Evolutionary conservation across 2,797 vertebrate species (phyloP).

Genomic region (Erethizon dorsatum): DNA sequence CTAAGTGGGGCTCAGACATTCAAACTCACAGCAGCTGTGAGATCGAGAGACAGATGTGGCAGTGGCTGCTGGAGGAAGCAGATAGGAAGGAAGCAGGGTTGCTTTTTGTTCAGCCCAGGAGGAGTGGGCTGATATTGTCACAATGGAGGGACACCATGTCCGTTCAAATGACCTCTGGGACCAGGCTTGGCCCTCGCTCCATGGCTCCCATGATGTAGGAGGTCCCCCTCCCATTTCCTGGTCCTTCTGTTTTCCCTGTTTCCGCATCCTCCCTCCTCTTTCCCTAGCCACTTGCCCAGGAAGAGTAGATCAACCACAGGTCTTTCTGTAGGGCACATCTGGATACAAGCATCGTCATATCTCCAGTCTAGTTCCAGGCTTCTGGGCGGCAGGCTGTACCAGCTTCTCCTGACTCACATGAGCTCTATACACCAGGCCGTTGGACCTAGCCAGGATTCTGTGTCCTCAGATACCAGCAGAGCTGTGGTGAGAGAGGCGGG

Average conservation of each 20-base stretch:
- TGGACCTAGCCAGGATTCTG: not conserved
- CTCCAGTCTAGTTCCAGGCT: not conserved
- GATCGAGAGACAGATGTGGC: not conserved
- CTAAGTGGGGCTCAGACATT: not conserved
- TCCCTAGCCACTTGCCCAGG: not conserved
- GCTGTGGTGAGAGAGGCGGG: not conserved
- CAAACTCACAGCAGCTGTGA: not conserved
- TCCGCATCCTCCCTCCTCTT: no score
- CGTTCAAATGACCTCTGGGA: not conserved
- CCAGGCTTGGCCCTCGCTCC: not conserved
- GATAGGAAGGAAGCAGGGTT: not conserved
- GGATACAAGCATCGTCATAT: not conserved
- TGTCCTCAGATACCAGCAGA: not conserved
- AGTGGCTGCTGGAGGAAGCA: not conserved
- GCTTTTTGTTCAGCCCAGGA: not conserved
- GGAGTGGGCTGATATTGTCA: not conserved
- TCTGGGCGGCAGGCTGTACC: not conserved
- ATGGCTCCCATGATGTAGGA: not conserved
- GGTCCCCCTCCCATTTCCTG: not conserved
- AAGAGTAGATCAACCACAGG: not conserved
- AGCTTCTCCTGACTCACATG: not conserved
- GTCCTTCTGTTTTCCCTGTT: not conserved
- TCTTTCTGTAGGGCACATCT: not conserved
- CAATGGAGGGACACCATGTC: not conserved
- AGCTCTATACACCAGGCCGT: not conserved